Evolutionary conservation across 2,113 vertebrate species (phyloP).

Genomic region (Perca fluviatilis): DNA sequence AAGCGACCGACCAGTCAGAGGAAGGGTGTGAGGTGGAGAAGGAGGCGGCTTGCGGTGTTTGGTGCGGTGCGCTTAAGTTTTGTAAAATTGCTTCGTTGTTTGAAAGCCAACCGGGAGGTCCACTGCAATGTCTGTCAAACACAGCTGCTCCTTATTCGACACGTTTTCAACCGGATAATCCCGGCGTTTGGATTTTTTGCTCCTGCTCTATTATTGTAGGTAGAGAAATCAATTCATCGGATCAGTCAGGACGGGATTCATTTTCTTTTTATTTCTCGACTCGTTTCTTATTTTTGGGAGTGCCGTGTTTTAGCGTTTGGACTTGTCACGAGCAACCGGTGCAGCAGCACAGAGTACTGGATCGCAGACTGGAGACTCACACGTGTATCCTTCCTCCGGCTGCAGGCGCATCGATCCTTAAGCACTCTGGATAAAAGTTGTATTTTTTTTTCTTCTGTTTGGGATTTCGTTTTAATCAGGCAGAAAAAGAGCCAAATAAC

Average conservation of each 20-base stretch:
- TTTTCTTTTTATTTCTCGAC: background rate
- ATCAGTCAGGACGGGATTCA: background rate
- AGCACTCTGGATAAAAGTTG: constrained; percentile 38
- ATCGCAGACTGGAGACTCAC: constrained; percentile 19
- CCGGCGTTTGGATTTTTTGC: constrained; percentile 30
- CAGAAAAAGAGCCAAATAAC: background rate
- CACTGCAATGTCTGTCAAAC: constrained; percentile 47
- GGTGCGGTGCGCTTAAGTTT: constrained; percentile 49
- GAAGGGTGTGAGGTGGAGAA: constrained; percentile 58
- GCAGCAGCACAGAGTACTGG: background rate
- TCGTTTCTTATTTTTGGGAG: background rate
- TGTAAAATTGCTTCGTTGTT: constrained; percentile 16
- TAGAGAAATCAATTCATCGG: constrained; percentile 9
- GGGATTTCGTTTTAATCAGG: background rate
- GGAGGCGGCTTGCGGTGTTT: constrained; percentile 20
- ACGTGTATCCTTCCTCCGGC: constrained; percentile 33
- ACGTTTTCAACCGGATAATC: constrained; percentile 27
- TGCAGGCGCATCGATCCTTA: constrained; percentile 7
- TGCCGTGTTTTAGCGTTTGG: background rate
- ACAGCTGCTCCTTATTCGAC: background rate
- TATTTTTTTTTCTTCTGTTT: background rate
- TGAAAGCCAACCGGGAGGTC: background rate
- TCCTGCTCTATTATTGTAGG: background rate
- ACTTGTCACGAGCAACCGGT: background rate
- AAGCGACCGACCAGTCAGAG: constrained; percentile 31